These are phyloP conservation scores for Ictalurus punctatus DNA, from an alignment of 2,113 vertebrate species.

Conservation along the genomic window DNA sequence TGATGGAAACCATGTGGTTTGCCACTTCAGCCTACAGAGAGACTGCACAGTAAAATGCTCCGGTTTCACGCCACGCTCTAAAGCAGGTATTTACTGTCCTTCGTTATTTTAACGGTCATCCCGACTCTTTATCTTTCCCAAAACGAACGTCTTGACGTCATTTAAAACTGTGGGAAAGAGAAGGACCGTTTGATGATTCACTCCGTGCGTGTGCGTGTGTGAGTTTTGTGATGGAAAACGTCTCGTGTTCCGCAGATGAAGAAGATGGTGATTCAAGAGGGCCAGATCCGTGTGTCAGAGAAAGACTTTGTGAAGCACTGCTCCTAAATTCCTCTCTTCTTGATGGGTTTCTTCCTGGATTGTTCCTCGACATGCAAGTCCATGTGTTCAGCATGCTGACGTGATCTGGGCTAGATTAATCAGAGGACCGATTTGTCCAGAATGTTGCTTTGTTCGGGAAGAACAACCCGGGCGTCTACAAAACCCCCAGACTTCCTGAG, in stretches of 20 bases:
- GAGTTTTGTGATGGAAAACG: conserved; percentile 31
- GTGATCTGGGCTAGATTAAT: conserved; percentile 24
- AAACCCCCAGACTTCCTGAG: background rate
- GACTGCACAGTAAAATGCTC: conserved; percentile 13
- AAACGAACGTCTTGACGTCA: conserved; percentile 38
- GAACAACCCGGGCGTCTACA: conserved; percentile 15
- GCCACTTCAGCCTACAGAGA: background rate
- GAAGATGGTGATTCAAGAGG: conserved; percentile 30
- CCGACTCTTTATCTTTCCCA: conserved; percentile 29
- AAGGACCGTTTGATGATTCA: conserved; percentile 39
- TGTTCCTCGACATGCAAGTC: background rate
- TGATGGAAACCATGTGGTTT: conserved; percentile 34
- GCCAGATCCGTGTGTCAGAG: conserved; percentile 3
- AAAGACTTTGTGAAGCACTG: conserved; percentile 12
- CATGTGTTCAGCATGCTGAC: background rate
- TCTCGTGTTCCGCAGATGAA: conserved; percentile 24
- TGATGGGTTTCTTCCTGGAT: conserved; percentile 6
- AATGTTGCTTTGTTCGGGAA: background rate
- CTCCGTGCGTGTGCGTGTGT: conserved; percentile 29
- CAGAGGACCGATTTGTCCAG: conserved; percentile 5
- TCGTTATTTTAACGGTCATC: conserved; percentile 7
- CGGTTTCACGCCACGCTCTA: conserved; percentile 7
- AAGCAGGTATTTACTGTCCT: conserved; percentile 45
- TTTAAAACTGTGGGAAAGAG: conserved; percentile 38
- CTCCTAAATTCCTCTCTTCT: background rate